phyloP scores from a whole-genome alignment of 1,140 invertebrate species.

The Drosophila littoralis region DNA sequence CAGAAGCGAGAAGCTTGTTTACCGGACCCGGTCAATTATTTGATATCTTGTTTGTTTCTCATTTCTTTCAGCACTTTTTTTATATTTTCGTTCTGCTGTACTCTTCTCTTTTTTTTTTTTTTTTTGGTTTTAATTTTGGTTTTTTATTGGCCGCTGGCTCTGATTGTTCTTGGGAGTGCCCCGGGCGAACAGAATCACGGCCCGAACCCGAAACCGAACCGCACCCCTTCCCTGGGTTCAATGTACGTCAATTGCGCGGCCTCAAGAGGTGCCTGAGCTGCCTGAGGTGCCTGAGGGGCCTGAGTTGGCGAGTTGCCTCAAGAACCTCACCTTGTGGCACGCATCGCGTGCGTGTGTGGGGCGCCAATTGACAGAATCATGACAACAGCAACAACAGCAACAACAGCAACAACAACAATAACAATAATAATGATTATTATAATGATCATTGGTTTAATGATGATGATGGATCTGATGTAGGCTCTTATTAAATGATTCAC shows the following conservation, averaged over 20 bases:
- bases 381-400: slow-evolving; percentile 4
- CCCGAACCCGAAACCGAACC: background rate
- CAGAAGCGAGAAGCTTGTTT: background rate
- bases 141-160: slow-evolving; percentile 16
- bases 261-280: background rate
- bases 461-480: slow-evolving; percentile 58
- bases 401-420: slow-evolving; percentile 7
- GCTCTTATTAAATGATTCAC: slow-evolving; percentile 71
- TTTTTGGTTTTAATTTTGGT: slow-evolving; percentile 1
- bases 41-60: slow-evolving; percentile 25
- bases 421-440: slow-evolving; percentile 2
- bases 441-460: slow-evolving; percentile 8
- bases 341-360: slow-evolving; percentile 32
- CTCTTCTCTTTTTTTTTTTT: slow-evolving; percentile 26
- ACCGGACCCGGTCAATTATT: slow-evolving; percentile 7
- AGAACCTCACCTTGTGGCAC: slow-evolving; percentile 21
- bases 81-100: slow-evolving; percentile 12
- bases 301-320: background rate
- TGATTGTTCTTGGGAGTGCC: slow-evolving; percentile 54
- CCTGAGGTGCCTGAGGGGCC: no score
- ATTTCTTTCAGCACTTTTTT: slow-evolving; percentile 15
- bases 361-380: slow-evolving; percentile 25
- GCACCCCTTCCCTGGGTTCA: slow-evolving; percentile 46
- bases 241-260: slow-evolving; percentile 45
- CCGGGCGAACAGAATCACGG: background rate